phyloP scores from a whole-genome alignment of 2,113 vertebrate species.

The Sylvietta virens region DNA sequence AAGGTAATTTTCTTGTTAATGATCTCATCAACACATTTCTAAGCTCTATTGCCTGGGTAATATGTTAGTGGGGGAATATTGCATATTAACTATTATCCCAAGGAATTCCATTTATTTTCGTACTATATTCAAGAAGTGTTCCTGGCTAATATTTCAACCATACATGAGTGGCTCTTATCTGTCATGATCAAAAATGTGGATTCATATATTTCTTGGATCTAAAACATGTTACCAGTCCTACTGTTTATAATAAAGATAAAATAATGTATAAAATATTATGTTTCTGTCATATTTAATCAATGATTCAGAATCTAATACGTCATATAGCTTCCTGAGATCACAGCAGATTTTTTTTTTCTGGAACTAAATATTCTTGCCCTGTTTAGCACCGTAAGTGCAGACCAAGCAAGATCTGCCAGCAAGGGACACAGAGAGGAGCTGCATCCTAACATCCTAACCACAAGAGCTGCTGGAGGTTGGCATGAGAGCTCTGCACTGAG shows the following conservation, averaged over 20 bases:
- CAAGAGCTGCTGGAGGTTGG: neutral
- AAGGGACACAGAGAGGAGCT: neutral
- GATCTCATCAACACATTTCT: neutral
- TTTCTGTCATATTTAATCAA: neutral
- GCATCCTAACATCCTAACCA: neutral
- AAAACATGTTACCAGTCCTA: neutral
- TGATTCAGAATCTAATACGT: neutral
- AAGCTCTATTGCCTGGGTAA: neutral
- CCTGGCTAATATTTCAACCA: neutral
- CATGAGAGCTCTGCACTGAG: neutral
- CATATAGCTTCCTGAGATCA: neutral
- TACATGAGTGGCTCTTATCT: neutral
- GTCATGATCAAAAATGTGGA: neutral
- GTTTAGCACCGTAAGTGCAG: neutral
- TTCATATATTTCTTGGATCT: neutral
- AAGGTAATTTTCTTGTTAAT: neutral
- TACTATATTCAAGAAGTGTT: neutral
- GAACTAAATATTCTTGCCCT: neutral
- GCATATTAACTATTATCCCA: neutral
- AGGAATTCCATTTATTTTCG: neutral
- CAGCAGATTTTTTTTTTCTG: neutral
- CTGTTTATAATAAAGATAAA: neutral
- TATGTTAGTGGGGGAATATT: neutral
- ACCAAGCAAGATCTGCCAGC: neutral
- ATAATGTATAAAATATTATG: neutral